Conservation (phyloP, 2,888 invertebrate species). For the Epirrhoe alternata region DNA sequence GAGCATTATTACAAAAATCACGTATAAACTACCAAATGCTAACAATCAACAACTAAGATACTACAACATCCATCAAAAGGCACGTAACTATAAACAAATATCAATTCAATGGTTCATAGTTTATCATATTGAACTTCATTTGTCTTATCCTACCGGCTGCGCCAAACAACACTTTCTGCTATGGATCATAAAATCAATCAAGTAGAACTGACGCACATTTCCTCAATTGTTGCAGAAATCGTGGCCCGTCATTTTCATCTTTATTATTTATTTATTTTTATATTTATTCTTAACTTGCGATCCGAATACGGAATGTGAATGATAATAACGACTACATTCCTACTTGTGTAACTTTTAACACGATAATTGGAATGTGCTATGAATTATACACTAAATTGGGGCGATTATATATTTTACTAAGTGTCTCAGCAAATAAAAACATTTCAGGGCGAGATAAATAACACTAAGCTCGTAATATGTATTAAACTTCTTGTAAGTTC, state of each 20-base stretch:
- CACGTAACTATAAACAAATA: conserved; percentile 62
- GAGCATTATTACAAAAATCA: conserved; percentile 19
- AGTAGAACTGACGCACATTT: neutral
- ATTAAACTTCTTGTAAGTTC: too few relatives aligned
- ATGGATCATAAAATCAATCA: neutral
- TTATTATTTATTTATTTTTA: conserved; percentile 11
- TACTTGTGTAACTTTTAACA: conserved; percentile 27
- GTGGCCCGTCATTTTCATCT: neutral
- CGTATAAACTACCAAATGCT: conserved; percentile 43
- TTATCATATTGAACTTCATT: conserved; percentile 24
- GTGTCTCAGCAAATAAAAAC: conserved; percentile 18
- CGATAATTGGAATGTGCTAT: conserved; percentile 44
- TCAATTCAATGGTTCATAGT: conserved; percentile 54
- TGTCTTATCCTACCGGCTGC: conserved; percentile 23
- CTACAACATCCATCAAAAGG: conserved; percentile 53
- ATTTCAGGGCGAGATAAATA: conserved; percentile 2
- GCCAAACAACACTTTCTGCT: conserved; percentile 5
- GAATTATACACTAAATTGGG: conserved; percentile 53
- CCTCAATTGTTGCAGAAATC: neutral
- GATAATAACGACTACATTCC: conserved; percentile 40
- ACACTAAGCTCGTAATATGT: neutral
- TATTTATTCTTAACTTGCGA: conserved; percentile 35
- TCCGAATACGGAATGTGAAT: conserved; percentile 59
- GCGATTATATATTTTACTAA: conserved; percentile 51
- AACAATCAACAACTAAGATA: conserved; percentile 56